Evolutionary conservation across 2,113 vertebrate species (phyloP).

Genomic region (Myocastor coypus): DNA sequence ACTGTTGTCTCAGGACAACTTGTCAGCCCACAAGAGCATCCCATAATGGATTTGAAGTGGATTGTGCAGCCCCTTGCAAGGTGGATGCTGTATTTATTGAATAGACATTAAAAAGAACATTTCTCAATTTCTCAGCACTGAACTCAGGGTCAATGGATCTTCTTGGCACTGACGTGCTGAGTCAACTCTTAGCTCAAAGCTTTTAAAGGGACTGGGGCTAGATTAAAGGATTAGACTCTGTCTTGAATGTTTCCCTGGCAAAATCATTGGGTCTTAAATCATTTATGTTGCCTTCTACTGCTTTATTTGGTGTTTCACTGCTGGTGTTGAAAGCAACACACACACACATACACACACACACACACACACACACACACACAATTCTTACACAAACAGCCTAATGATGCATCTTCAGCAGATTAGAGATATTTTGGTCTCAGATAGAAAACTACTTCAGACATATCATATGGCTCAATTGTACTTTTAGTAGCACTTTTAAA

Average conservation of each 20-base stretch:
- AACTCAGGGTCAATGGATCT: slow-evolving; percentile 96
- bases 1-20: slow-evolving; percentile 92
- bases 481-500: not conserved
- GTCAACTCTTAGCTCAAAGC: slow-evolving; percentile 92
- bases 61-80: slow-evolving; percentile 92
- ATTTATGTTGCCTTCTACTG: slow-evolving; percentile 85
- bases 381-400: not conserved
- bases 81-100: slow-evolving; percentile 96
- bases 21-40: slow-evolving; percentile 94
- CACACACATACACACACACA: not conserved
- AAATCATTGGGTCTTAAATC: slow-evolving; percentile 87
- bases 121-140: slow-evolving; percentile 94
- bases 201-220: slow-evolving; percentile 89
- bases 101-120: slow-evolving; percentile 97
- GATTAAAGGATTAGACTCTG: slow-evolving; percentile 91
- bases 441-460: not conserved
- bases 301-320: slow-evolving; percentile 77
- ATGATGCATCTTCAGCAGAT: not conserved
- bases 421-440: not conserved
- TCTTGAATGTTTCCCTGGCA: slow-evolving; percentile 89
- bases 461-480: not conserved
- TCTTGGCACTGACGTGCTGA: slow-evolving; percentile 93
- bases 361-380: not conserved
- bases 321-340: slow-evolving; percentile 76
- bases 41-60: slow-evolving; percentile 95